Base-by-base conservation (phyloP, 2,797 vertebrate genomes). In the Chiropotes sagulatus region DNA sequence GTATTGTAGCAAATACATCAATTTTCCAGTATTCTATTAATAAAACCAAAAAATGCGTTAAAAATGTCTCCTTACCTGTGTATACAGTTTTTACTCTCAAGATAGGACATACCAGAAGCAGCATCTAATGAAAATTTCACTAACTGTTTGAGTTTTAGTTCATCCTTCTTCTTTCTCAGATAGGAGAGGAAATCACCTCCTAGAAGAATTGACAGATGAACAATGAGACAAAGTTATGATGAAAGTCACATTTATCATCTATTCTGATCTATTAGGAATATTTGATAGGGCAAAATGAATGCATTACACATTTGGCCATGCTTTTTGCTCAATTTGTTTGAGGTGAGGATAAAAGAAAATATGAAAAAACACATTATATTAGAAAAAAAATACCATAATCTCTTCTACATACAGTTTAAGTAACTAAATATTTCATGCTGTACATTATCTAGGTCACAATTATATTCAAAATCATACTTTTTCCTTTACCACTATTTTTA, bases 181-280 rank as follows among this genome's bases (percentile, higher is more conserved):
- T 99, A 99, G 0, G 99, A 99, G 95, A 99, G 98, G 98, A 99
- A 99, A 99, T 99, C 99, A 88, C 99, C 99, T 93, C 99, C 99
- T 99, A 98, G 83, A 98, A 88, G 97, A 98, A 98, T 14, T 97
- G 91, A 98, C 2, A 98, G 87, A 97, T 22, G 33, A 88, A 97
- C 79, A 98, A 79, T 97, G n/a, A 98, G 94, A 98, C 11, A 97
- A 0, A 2, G 98, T 50, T 85, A 52, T 30, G 1, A 97, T n/a
- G 12, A 90, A 72, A 96, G 19, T 96, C 13, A 76, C 4, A 79
- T 84, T 92, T 75, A 86, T 82, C 26, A 93, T 81, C 88, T 73
- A 70, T 19, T 79, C 90, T 22, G 19, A 13, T 79, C 87, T 70
- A 70, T 19, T 73, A 93, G 26, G 13, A 13, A n/a, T 20, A 36